These are phyloP conservation scores for Heteronetta atricapilla DNA, from an alignment of 2,113 vertebrate genomes.

Conservation along the genomic window DNA sequence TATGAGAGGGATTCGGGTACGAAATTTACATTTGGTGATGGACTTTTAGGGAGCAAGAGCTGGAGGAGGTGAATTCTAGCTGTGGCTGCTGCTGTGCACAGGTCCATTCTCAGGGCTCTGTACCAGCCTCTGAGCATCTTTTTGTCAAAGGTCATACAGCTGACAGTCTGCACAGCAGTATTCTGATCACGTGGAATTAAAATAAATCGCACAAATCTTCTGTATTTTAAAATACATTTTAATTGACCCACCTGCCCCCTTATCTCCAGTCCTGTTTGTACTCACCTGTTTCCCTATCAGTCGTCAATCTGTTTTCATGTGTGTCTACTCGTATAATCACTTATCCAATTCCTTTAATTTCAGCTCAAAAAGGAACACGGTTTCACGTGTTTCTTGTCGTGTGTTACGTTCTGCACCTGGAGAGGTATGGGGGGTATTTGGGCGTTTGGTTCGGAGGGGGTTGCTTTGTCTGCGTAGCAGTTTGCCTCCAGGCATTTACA, in stretches of 20 bases:
- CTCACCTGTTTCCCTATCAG: conserved; percentile 41
- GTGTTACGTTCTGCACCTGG: conserved; percentile 28
- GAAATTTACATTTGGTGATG: not conserved
- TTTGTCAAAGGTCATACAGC: not conserved
- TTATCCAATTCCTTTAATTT: conserved; percentile 58
- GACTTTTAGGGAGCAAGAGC: not conserved
- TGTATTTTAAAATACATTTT: not conserved
- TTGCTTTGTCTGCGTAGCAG: not conserved
- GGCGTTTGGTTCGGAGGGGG: not conserved
- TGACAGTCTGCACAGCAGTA: not conserved
- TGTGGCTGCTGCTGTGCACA: not conserved
- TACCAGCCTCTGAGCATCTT: not conserved
- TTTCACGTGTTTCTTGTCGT: conserved; percentile 5
- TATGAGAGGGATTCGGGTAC: not conserved
- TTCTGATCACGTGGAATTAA: not conserved
- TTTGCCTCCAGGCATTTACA: conserved; percentile 20
- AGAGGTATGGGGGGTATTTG: not conserved
- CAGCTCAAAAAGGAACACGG: not conserved
- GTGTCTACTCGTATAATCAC: conserved; percentile 18
- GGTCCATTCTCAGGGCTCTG: not conserved
- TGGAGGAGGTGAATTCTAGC: not conserved
- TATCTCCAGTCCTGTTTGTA: not conserved
- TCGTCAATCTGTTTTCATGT: not conserved
- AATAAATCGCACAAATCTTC: not conserved
- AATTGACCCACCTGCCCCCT: conserved; percentile 28